Base-by-base conservation (phyloP, 2,888 invertebrate genomes). In the Aspidiotus rigidus region DNA sequence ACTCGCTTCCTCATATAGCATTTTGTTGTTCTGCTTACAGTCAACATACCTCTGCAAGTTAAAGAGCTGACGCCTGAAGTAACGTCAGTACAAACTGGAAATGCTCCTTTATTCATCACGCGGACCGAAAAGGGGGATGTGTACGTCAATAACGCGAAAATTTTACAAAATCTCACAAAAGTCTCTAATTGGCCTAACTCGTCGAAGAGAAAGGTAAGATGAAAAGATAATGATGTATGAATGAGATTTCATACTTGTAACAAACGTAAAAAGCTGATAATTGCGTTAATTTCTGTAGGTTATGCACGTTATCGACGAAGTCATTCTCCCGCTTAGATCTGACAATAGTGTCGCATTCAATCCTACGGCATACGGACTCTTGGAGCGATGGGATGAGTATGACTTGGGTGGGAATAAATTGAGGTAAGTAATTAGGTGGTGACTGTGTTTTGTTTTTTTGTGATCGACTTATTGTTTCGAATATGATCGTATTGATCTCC, bases 231-330 rank as follows among this genome's bases (percentile, higher is more conserved):
- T 28, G 28, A 28, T 28, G 28, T 5, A 5, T 28, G 28, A 28
- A 28, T 28, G 5, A 28, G 5, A 5, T 28, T 28, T 1, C 28
- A 28, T 28, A 28, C 28, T 16, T n/a, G 56, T 16, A n/a, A 55
- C 2, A 55, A n/a, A 55, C 2, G 7, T 9, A 3, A 2, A 16
- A 55, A 5, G 13, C n/a, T 59, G 7, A 59, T 10, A 59, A 59
- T 59, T 59, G 39, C 5, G 17, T 59, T 59, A 39, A 8, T 59
- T 28, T 59, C 63, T 80, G 16, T 79, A 93, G 90, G 86, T 92
- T 15, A 82, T 93, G 74, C 92, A 93, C 78, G 86, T 91, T 75
- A 90, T 93, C 77, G 91, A 92, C 76, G 89, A 90, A 79, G 90
- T 93, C 41, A 80, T 93, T 71, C 85, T 88, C 74, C 93, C 93